Evolutionary conservation across 1,140 invertebrate genomes (phyloP).

Genomic region (Olivierus martensii): DNA sequence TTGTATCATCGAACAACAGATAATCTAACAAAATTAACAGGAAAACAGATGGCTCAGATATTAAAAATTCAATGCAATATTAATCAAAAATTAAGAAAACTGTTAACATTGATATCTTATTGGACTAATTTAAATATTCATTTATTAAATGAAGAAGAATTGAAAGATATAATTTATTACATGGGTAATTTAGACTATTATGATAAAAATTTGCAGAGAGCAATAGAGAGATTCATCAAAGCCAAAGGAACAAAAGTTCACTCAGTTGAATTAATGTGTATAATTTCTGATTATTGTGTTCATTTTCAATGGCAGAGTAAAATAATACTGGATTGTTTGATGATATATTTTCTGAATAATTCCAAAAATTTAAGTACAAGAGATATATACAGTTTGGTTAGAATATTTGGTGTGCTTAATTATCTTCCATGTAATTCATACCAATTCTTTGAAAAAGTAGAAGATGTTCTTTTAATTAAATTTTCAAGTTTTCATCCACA

Average conservation of each 20-base stretch:
- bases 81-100: constrained; percentile 30
- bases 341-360: too few relatives aligned
- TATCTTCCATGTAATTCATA: too few relatives aligned
- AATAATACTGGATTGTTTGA: not conserved
- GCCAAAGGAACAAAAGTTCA: constrained; percentile 28
- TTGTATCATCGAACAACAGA: constrained; percentile 44
- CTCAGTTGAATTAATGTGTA: not conserved
- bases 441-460: too few relatives aligned
- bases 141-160: constrained; percentile 39
- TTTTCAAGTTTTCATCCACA: too few relatives aligned
- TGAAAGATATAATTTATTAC: constrained; percentile 44
- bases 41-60: constrained; percentile 41
- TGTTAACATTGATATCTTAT: constrained; percentile 37
- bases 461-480: too few relatives aligned
- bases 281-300: not conserved
- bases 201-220: constrained; percentile 29
- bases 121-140: constrained; percentile 49
- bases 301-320: not conserved
- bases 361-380: too few relatives aligned
- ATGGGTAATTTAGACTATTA: constrained; percentile 19
- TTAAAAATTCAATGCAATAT: constrained; percentile 30
- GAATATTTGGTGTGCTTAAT: too few relatives aligned
- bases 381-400: too few relatives aligned
- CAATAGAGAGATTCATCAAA: constrained; percentile 46
- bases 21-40: constrained; percentile 41